These are phyloP conservation scores for Lordiphosa clarofinis DNA, from an alignment of 1,140 invertebrate genomes.

Conservation along the genomic window DNA sequence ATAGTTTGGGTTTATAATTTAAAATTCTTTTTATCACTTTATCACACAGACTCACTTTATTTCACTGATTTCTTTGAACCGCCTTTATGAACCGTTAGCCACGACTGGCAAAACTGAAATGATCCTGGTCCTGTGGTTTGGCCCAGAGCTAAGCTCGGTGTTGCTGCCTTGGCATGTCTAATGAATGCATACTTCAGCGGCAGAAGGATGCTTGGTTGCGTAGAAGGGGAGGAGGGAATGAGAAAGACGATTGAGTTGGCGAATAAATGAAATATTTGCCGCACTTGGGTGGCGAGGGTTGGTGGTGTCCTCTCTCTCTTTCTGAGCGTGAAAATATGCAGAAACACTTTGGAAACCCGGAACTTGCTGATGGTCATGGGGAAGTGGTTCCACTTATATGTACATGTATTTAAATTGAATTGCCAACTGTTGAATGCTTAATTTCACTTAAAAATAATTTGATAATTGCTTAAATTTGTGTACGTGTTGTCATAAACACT, in stretches of 20 bases:
- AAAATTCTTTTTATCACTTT: background rate
- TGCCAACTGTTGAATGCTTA: conserved; percentile 30
- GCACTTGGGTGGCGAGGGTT: conserved; percentile 33
- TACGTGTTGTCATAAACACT: conserved; percentile 39
- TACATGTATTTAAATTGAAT: conserved; percentile 31
- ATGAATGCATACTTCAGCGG: conserved; percentile 67
- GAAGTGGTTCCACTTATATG: conserved; percentile 3
- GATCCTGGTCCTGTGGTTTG: conserved; percentile 54
- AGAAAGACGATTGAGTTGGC: conserved; percentile 32
- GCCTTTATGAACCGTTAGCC: conserved; percentile 44
- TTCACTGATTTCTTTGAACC: conserved; percentile 7
- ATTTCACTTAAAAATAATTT: conserved; percentile 25
- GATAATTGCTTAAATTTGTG: conserved; percentile 26
- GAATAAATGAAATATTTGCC: conserved; percentile 74
- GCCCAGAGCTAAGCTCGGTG: conserved; percentile 68
- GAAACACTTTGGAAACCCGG: conserved; percentile 9
- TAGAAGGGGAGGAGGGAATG: background rate
- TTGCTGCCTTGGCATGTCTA: conserved; percentile 61
- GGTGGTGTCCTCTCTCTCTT: background rate
- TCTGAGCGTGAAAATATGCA: conserved; percentile 60
- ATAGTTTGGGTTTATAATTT: too few species aligned
- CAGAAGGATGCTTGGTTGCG: too few species aligned
- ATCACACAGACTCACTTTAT: conserved; percentile 3
- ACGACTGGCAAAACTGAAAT: conserved; percentile 57
- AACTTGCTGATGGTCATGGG: background rate